These are phyloP conservation scores for Furnarius figulus DNA, from an alignment of 2,113 vertebrate species.

Conservation along the genomic window DNA sequence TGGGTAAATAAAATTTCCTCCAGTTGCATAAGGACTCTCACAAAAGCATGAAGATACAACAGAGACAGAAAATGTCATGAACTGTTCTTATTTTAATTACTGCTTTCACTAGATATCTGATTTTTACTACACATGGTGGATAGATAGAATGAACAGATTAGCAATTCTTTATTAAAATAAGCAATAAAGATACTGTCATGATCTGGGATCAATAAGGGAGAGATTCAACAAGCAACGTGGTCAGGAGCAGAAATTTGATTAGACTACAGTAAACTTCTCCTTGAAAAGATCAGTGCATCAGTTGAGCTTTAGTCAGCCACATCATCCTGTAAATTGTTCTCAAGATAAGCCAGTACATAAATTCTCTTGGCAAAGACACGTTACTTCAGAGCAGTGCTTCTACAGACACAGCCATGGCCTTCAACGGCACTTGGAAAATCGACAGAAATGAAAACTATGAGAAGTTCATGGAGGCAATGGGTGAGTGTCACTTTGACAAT, in stretches of 20 bases:
- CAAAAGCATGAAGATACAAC: background rate
- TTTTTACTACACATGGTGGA: background rate
- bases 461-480: conserved; percentile 91
- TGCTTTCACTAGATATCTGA: background rate
- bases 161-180: background rate
- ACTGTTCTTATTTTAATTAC: background rate
- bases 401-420: conserved; percentile 77
- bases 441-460: conserved; percentile 88
- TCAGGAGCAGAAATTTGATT: background rate
- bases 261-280: background rate
- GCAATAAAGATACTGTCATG: background rate
- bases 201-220: background rate
- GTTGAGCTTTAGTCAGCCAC: conserved; percentile 89
- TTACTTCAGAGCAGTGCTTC: background rate
- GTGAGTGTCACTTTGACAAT: conserved; percentile 74
- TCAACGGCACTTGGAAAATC: conserved; percentile 86
- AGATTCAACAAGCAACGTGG: background rate
- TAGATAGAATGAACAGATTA: background rate
- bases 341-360: conserved; percentile 81
- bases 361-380: conserved; percentile 54
- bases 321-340: conserved; percentile 77
- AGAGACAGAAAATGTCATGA: background rate
- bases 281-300: conserved; percentile 25
- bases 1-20: background rate
- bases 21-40: background rate